phyloP scores from a whole-genome alignment of 2,113 vertebrate genomes.

The Dicerorhinus sumatrensis region DNA sequence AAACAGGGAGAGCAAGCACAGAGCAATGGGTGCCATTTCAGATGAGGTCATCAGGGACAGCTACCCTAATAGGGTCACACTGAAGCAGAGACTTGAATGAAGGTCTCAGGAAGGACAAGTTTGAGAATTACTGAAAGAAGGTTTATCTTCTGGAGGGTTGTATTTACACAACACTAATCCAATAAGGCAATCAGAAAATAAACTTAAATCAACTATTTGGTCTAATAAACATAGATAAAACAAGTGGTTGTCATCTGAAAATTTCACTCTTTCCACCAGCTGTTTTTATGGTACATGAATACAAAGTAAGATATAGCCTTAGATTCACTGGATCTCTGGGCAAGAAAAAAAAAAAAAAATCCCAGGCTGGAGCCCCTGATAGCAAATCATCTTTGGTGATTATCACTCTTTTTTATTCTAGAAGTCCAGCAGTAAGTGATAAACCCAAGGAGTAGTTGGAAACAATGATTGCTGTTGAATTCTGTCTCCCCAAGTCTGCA shows the following conservation, averaged over 20 bases:
- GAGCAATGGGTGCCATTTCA: neutral
- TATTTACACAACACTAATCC: neutral
- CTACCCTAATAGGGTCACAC: neutral
- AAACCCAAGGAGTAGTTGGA: neutral
- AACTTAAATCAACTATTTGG: neutral
- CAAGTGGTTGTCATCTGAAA: neutral
- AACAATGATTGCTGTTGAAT: neutral
- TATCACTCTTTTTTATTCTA: neutral
- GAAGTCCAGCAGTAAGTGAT: slow-evolving; percentile 23
- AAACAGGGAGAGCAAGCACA: neutral
- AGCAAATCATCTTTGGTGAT: neutral
- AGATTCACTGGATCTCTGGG: neutral
- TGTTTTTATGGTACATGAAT: neutral
- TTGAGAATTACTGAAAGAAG: neutral
- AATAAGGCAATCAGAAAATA: neutral
- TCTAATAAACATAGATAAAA: neutral
- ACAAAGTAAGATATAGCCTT: neutral
- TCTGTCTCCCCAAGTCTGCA: neutral
- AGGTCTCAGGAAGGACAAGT: neutral
- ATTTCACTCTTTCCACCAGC: neutral
- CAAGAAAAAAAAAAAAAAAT: slow-evolving; percentile 15
- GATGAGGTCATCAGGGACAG: neutral
- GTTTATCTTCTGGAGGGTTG: neutral
- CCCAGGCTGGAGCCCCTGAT: neutral
- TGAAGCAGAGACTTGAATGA: neutral